Conservation (phyloP, 2,113 vertebrate species). For the Bombycilla garrulus region DNA sequence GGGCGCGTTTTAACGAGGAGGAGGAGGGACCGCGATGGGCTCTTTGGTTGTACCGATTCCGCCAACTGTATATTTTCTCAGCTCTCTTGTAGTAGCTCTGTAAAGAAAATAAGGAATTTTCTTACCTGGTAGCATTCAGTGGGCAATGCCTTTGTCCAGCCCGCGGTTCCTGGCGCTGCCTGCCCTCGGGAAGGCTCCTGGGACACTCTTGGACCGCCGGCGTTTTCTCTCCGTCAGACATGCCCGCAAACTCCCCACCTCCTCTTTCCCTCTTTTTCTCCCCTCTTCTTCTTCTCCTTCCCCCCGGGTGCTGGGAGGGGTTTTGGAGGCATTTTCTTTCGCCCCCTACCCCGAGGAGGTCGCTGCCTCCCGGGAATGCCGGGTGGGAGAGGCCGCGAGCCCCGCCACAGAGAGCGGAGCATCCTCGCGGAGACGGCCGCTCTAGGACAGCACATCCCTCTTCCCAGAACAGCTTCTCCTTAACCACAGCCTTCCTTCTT, state of each 20-base stretch:
- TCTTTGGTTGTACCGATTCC: constrained; percentile 43
- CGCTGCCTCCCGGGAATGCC: not conserved
- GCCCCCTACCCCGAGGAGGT: not conserved
- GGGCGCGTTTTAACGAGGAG: not conserved
- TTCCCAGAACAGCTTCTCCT: not conserved
- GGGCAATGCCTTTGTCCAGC: not conserved
- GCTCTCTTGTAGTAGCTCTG: constrained; percentile 2
- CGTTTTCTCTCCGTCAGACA: not conserved
- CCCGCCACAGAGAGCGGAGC: not conserved
- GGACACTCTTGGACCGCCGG: not conserved
- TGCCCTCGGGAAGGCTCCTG: not conserved
- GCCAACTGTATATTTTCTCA: constrained; percentile 60
- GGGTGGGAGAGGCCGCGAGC: not conserved
- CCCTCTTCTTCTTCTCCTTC: not conserved
- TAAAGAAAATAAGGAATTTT: constrained; percentile 42
- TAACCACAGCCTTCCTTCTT: not conserved
- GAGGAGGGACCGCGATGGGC: not conserved
- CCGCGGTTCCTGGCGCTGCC: not conserved
- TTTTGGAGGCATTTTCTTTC: not conserved
- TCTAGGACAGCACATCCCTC: not conserved
- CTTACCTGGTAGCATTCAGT: not conserved
- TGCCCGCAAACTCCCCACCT: not conserved
- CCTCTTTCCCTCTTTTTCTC: not conserved
- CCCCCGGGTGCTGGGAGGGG: not conserved
- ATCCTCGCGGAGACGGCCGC: not conserved